phyloP scores from a whole-genome alignment of 2,797 vertebrate species.

The Aeoliscus strigatus region DNA sequence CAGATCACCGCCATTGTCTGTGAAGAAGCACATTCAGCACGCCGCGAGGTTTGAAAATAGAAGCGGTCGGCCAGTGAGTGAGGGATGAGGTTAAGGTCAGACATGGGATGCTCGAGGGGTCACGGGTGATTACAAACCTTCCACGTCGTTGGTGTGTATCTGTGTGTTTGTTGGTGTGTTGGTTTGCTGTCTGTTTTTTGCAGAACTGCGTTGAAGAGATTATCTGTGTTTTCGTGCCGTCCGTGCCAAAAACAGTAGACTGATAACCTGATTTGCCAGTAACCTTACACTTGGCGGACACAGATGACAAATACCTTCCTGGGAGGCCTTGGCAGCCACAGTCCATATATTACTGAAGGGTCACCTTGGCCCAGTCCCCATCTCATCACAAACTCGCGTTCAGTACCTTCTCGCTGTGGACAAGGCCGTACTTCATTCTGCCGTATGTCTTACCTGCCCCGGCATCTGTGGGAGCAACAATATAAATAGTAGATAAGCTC shows the following conservation, averaged over 20 bases:
- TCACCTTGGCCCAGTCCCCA: slow-evolving; percentile 73
- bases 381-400: slow-evolving; percentile 71
- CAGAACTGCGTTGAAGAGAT: slow-evolving; percentile 46
- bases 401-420: slow-evolving; percentile 58
- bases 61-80: slow-evolving; percentile 12
- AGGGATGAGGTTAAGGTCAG: slow-evolving; percentile 32
- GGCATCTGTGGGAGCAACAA: slow-evolving; percentile 54
- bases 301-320: slow-evolving; percentile 76
- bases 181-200: slow-evolving; percentile 9
- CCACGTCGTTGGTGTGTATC: slow-evolving; percentile 1
- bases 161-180: slow-evolving; percentile 10
- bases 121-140: slow-evolving; percentile 7
- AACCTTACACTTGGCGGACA: slow-evolving; percentile 68
- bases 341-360: slow-evolving; percentile 73
- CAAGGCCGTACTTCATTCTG: slow-evolving; percentile 65
- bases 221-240: slow-evolving; percentile 69
- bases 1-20: slow-evolving; percentile 14
- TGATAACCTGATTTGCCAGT: slow-evolving; percentile 73
- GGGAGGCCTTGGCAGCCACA: slow-evolving; percentile 72
- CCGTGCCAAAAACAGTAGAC: slow-evolving; percentile 64
- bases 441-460: slow-evolving; percentile 55
- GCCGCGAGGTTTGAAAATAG: slow-evolving; percentile 10
- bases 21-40: slow-evolving; percentile 4
- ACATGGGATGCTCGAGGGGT: slow-evolving; percentile 7
- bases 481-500: slow-evolving; percentile 53